These are phyloP conservation scores for Abscondita cerata DNA, from an alignment of 2,888 invertebrate genomes.

Conservation along the genomic window DNA sequence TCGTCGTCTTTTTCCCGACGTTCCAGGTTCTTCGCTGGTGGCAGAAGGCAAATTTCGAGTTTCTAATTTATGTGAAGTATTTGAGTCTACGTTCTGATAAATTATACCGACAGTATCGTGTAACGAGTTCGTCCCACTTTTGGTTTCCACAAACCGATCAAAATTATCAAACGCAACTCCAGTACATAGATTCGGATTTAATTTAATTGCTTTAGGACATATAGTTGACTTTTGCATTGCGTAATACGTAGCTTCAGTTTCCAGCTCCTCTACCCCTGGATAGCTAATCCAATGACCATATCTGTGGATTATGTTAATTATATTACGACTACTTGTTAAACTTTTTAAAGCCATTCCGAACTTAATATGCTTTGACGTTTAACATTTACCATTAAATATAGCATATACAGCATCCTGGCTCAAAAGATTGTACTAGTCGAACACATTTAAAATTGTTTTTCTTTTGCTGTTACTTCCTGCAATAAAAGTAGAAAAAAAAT, in stretches of 20 bases:
- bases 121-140: too few relatives aligned
- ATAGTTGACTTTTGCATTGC: neutral
- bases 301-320: neutral
- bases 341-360: neutral
- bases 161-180: too few relatives aligned
- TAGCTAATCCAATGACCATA: neutral
- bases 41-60: neutral
- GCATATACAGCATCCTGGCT: neutral
- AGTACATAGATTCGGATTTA: too few relatives aligned
- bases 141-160: too few relatives aligned
- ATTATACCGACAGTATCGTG: too few relatives aligned
- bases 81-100: too few relatives aligned
- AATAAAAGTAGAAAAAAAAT: neutral
- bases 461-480: neutral
- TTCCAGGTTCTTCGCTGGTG: neutral
- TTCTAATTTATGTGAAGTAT: too few relatives aligned
- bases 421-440: too few relatives aligned
- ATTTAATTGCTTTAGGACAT: neutral
- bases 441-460: too few relatives aligned
- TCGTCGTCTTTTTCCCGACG: neutral
- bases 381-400: neutral
- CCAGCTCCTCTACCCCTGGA: neutral
- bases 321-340: neutral
- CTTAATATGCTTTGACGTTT: neutral
- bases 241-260: neutral